A percentile compares a stretch with the other conserved stretches of the same genome.
phyloP scores from a whole-genome alignment of 2,888 invertebrate genomes.

The Polymixis lichenea region DNA sequence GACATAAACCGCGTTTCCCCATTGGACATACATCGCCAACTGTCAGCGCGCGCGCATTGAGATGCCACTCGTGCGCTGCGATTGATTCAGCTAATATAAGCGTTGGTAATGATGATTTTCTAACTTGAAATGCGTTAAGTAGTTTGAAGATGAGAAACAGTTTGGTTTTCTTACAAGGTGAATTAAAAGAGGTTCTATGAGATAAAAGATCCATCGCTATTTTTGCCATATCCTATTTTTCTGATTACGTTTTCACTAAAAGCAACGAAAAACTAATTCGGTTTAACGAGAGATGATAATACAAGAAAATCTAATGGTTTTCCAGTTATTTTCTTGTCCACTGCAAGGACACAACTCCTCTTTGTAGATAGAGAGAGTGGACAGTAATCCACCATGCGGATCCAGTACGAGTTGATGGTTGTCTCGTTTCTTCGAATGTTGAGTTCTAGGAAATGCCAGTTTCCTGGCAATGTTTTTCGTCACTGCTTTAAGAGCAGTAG shows the following conservation, averaged over 20 bases:
- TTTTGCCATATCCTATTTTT: too few relatives aligned
- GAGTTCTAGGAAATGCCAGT: too few relatives aligned
- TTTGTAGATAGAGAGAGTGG: too few relatives aligned
- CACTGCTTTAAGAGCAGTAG: too few relatives aligned
- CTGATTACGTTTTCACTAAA: not conserved
- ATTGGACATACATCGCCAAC: conserved; percentile 65
- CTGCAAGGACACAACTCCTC: too few relatives aligned
- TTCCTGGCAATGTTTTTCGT: too few relatives aligned
- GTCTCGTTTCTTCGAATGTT: too few relatives aligned
- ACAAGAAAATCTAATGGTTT: too few relatives aligned
- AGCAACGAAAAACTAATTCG: not conserved
- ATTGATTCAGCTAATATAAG: conserved; percentile 81
- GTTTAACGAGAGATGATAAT: not conserved
- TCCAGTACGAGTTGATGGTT: too few relatives aligned
- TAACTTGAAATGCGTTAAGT: conserved; percentile 60
- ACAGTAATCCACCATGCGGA: too few relatives aligned
- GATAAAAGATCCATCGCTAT: too few relatives aligned
- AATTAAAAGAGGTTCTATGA: not conserved
- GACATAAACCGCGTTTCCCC: conserved; percentile 55
- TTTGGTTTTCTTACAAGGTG: not conserved
- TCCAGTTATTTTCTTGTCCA: too few relatives aligned
- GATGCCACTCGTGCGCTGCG: conserved; percentile 69
- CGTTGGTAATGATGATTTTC: conserved; percentile 72
- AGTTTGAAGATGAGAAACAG: conserved; percentile 41
- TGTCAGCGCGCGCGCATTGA: conserved; percentile 69